A percentile compares a stretch with the other conserved stretches of the same genome.
Conservation (phyloP, 1,140 invertebrate species). For the Conus ventricosus region DNA sequence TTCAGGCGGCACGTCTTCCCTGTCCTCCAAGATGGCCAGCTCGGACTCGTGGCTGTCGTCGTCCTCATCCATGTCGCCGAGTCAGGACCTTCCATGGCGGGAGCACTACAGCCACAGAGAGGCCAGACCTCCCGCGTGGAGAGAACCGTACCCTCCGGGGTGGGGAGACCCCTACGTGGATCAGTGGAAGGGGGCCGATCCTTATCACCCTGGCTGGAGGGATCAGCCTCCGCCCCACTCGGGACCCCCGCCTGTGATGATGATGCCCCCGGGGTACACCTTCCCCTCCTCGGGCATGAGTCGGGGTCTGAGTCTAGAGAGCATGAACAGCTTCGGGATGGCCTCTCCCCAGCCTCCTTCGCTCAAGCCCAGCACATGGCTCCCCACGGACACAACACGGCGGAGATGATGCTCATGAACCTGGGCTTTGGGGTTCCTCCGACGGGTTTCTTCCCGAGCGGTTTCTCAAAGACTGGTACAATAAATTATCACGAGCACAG, state of each 20-base stretch:
- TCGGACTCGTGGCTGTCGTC: conserved; percentile 28
- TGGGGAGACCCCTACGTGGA: not conserved
- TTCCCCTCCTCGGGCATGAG: not conserved
- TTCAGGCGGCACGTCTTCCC: not conserved
- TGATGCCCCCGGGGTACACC: not conserved
- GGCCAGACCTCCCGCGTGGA: not conserved
- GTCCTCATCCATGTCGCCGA: conserved; percentile 15
- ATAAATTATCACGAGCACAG: conserved; percentile 58
- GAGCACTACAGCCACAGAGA: not conserved
- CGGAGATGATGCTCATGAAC: conserved; percentile 63
- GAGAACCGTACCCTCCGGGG: not conserved
- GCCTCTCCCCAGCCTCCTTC: conserved; percentile 19
- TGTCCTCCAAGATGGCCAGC: conserved; percentile 27
- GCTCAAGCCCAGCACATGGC: not conserved
- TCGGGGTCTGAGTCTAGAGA: conserved; percentile 25
- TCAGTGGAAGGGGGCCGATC: not conserved
- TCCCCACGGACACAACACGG: conserved; percentile 34
- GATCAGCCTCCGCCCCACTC: not conserved
- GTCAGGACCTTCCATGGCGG: conserved; percentile 19
- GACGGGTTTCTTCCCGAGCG: conserved; percentile 66
- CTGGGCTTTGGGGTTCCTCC: conserved; percentile 58
- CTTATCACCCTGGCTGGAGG: not conserved
- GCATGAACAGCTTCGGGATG: conserved; percentile 26
- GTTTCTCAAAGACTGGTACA: conserved; percentile 65
- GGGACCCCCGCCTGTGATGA: not conserved